Percentiles rank a stretch among this genome's conserved stretches.
Conservation (phyloP, 2,113 vertebrate genomes). For the human region GRCh38 chr19:33285501-33286000, state of each 20-base stretch:
- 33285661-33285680: not conserved
- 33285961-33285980: no score
- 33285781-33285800: not conserved
- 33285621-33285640: not conserved
- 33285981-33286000: no score
- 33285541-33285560: not conserved
- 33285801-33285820: not conserved
- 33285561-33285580: not conserved
- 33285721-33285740: not conserved
- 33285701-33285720: not conserved
- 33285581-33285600: not conserved
- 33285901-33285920: no score
- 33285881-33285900: no score
- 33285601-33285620: not conserved
- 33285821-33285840: no score
- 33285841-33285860: no score
- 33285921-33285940: no score
- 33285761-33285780: not conserved
- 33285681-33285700: not conserved
- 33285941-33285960: no score
- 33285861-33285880: no score
- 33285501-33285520: not conserved
- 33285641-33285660: not conserved
- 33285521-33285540: not conserved
- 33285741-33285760: fast-evolving